Base-by-base conservation (phyloP, 2,888 invertebrate genomes). In the Hypercompe scribonia region DNA sequence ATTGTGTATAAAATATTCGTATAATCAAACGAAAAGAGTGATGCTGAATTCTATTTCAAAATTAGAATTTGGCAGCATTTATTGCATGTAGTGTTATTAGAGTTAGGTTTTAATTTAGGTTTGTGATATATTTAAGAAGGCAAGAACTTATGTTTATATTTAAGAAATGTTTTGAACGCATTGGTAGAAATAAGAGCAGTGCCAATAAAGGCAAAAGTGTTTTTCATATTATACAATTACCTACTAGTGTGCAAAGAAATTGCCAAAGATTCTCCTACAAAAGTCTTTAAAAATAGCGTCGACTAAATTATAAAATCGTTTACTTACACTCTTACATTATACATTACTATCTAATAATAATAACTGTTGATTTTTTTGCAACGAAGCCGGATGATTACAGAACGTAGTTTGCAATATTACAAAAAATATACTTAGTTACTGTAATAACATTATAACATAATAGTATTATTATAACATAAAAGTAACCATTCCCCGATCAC, bases 41-140 rank as follows among this genome's bases (percentile, higher is more conserved):
- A 39, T 65, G 65, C 39, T 15, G 39, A 5, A 39, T n/a, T n/a
- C 5, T n/a, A 36, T 28, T 65, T 65, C 28, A 54, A 11, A 36
- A 36, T 50, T 65, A 31, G 46, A 70, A 70, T 13, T 70, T 70
- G 70, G 70, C 50, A 50, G 54, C 50, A 13, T 18, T 34, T 33
- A 11, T 24, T 31, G 31, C 21, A 46, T 42, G 21, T 13, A 39
- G 13, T 71, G 21, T 24, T 50, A 33, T 5, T 58, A 69, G 13
- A 50, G 24, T 42, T 31, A 5, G 1, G 34, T 64, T 11, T 0
- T 10, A 21, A 34, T 21, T 34, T 24, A 36, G 13, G 0, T 18
- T 11, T 3, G 34, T 24, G 34, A 34, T 34, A 21, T 50, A 24
- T 64, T 3, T 34, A 64, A 21, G 24, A 34, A 21, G 3, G 31